These are phyloP conservation scores for Phyllopteryx taeniolatus DNA, from an alignment of 2,113 vertebrate genomes.

Conservation along the genomic window DNA sequence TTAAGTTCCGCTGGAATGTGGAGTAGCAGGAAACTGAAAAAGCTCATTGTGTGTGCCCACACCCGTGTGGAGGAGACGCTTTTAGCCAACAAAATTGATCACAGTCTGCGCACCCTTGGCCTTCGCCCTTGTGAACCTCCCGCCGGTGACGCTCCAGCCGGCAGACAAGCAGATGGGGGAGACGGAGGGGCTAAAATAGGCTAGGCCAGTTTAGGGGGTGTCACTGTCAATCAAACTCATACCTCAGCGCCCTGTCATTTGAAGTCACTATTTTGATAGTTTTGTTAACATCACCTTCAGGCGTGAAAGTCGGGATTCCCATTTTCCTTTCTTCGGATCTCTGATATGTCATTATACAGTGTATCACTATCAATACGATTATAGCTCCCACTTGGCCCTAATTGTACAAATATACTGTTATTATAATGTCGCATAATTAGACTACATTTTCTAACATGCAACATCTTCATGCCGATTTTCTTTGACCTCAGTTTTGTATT, in stretches of 20 bases:
- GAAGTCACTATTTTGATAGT: background rate
- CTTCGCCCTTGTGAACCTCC: conserved; percentile 48
- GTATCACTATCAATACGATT: too few species aligned
- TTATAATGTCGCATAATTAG: too few species aligned
- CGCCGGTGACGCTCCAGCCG: background rate
- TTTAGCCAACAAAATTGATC: conserved; percentile 59
- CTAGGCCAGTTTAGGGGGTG: conserved; percentile 11
- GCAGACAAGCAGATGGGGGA: conserved; percentile 59
- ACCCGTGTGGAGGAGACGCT: conserved; percentile 26
- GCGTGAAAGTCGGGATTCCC: too few species aligned
- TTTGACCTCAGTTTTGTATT: too few species aligned
- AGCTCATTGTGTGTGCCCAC: conserved; percentile 23
- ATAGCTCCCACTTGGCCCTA: too few species aligned
- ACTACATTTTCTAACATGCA: too few species aligned
- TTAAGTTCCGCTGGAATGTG: background rate
- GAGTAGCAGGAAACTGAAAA: background rate
- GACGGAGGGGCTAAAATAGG: conserved; percentile 18
- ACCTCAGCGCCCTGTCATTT: too few species aligned
- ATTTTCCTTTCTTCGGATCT: too few species aligned
- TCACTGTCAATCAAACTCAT: conserved; percentile 33
- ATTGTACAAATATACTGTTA: too few species aligned
- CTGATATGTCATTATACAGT: too few species aligned
- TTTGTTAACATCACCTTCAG: background rate
- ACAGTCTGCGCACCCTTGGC: conserved; percentile 63
- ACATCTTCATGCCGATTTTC: too few species aligned